These are phyloP conservation scores for Pectinophora gossypiella DNA, from an alignment of 1,140 invertebrate species.

Conservation along the genomic window DNA sequence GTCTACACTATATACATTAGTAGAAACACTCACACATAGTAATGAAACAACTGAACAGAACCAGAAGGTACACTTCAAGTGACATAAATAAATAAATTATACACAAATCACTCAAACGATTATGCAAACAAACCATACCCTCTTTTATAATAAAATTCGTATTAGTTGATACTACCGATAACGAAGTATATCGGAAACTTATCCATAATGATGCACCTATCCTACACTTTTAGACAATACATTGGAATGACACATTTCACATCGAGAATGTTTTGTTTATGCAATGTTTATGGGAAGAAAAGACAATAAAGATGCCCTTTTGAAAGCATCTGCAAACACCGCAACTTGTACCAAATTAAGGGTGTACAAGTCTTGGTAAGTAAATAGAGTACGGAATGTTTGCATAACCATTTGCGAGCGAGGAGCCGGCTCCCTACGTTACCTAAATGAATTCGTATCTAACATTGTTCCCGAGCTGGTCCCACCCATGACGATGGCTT, in stretches of 20 bases:
- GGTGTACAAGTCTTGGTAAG: neutral
- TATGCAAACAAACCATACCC: conserved; percentile 45
- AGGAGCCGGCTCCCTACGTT: conserved; percentile 48
- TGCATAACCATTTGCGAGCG: conserved; percentile 48
- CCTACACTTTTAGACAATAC: conserved; percentile 66
- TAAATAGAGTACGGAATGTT: conserved; percentile 21
- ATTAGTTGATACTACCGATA: neutral
- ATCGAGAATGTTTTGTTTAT: conserved; percentile 69
- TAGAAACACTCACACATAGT: conserved; percentile 37
- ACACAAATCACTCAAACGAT: conserved; percentile 51
- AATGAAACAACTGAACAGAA: conserved; percentile 32
- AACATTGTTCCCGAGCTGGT: conserved; percentile 72
- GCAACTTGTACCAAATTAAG: neutral
- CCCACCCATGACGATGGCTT: conserved; percentile 72
- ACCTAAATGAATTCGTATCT: conserved; percentile 68
- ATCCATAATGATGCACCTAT: conserved; percentile 57
- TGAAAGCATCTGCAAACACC: neutral
- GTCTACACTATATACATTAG: conserved; percentile 25
- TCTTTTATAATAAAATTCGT: neutral
- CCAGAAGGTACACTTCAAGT: conserved; percentile 37
- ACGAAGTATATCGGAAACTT: conserved; percentile 25
- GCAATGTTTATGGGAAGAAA: neutral
- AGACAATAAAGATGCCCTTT: neutral
- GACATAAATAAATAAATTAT: conserved; percentile 45
- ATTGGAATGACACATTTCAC: conserved; percentile 73